phyloP scores from a whole-genome alignment of 2,113 vertebrate genomes.

The Arvicanthis niloticus region DNA sequence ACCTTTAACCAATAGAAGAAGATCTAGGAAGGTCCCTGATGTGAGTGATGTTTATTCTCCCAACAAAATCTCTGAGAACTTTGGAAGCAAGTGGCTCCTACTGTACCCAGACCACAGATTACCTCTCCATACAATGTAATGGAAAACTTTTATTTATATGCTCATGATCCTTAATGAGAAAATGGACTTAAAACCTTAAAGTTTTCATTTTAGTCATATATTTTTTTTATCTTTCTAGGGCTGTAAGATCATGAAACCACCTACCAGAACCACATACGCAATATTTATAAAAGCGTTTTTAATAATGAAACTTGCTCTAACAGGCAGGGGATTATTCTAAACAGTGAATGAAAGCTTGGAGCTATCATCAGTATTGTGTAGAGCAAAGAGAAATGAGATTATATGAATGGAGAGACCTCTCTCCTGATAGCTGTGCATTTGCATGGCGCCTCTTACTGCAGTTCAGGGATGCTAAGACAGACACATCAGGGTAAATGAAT shows the following conservation, averaged over 20 bases:
- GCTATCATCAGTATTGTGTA: neutral
- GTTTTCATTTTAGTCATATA: neutral
- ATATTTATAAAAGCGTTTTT: neutral
- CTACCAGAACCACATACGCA: too few relatives aligned
- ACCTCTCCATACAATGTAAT: neutral
- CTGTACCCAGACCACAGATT: neutral
- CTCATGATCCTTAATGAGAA: neutral
- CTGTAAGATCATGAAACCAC: neutral
- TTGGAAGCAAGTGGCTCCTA: neutral
- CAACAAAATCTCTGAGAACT: neutral
- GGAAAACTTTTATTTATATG: neutral
- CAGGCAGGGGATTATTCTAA: neutral
- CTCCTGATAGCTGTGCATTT: constrained; percentile 27
- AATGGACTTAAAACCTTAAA: neutral
- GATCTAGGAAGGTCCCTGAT: neutral
- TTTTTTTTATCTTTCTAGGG: neutral
- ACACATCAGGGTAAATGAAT: constrained; percentile 65
- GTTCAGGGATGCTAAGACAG: constrained; percentile 24
- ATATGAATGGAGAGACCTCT: constrained; percentile 18
- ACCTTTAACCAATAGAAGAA: neutral
- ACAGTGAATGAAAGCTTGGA: neutral
- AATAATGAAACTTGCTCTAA: neutral
- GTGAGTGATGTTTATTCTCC: neutral
- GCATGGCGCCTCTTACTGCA: constrained; percentile 15
- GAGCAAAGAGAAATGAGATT: neutral